Conservation (phyloP, 1,140 invertebrate species). For the Cecropterus lyciades region DNA sequence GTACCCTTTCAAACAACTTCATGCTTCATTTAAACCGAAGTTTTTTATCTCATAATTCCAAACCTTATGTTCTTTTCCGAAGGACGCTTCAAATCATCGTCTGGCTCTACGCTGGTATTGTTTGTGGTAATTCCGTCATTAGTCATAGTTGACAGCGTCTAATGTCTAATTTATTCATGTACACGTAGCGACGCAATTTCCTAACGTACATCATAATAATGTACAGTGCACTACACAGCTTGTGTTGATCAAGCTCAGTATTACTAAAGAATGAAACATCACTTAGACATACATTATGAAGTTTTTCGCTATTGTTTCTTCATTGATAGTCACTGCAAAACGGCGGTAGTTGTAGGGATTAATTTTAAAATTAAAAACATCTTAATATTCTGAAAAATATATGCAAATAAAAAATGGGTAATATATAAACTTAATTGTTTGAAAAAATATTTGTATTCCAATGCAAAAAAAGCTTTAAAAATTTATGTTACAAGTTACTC, state of each 20-base stretch:
- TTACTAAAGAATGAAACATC: too few relatives aligned
- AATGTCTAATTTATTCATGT: conserved; percentile 58
- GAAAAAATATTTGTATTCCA: too few relatives aligned
- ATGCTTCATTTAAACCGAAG: not conserved
- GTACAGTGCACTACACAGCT: conserved; percentile 22
- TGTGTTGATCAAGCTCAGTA: not conserved
- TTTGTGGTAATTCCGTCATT: conserved; percentile 57
- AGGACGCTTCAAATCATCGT: not conserved
- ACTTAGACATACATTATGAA: too few relatives aligned
- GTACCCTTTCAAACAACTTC: conserved; percentile 1
- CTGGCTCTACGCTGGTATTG: conserved; percentile 45
- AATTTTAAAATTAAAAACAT: too few relatives aligned
- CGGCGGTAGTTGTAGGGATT: too few relatives aligned
- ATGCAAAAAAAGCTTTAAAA: too few relatives aligned
- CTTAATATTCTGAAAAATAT: too few relatives aligned
- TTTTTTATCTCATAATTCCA: not conserved
- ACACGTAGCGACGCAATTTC: conserved; percentile 46
- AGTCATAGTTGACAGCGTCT: conserved; percentile 56
- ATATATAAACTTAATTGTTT: too few relatives aligned
- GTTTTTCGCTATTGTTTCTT: too few relatives aligned
- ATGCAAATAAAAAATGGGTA: too few relatives aligned
- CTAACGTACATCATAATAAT: conserved; percentile 39
- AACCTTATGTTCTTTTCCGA: not conserved
- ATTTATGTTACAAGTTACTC: too few relatives aligned
- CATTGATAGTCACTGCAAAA: too few relatives aligned